Evolutionary conservation across 2,113 vertebrate species (phyloP).

Genomic region (Pantherophis guttatus): DNA sequence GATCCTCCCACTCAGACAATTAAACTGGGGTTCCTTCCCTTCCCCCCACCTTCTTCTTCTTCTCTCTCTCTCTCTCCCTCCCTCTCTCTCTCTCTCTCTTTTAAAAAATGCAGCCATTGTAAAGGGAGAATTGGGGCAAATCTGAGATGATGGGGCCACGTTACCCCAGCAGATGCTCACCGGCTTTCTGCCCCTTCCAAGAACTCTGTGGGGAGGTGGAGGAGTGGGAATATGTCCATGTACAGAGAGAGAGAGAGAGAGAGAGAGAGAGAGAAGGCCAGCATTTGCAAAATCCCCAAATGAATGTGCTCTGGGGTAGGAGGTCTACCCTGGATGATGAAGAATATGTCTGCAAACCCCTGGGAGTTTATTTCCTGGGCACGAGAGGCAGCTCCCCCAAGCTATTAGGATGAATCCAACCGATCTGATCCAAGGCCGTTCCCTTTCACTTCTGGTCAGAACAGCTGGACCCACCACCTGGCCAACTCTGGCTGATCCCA

Average conservation of each 20-base stretch:
- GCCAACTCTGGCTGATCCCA: background rate
- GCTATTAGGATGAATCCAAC: background rate
- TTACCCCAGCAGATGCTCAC: background rate
- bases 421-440: background rate
- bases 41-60: background rate
- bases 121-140: constrained; percentile 30
- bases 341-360: background rate
- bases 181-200: background rate
- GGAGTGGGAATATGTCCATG: background rate
- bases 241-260: too few species aligned
- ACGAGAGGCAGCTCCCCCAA: background rate
- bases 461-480: background rate
- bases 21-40: constrained; percentile 75
- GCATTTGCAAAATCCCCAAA: background rate
- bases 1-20: constrained; percentile 77
- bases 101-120: background rate
- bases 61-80: background rate
- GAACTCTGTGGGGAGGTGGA: background rate
- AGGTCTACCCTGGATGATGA: background rate
- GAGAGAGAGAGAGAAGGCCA: too few species aligned
- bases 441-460: background rate
- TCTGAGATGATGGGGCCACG: background rate
- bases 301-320: background rate
- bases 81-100: background rate
- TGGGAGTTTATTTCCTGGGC: background rate